Evolutionary conservation across 2,113 vertebrate genomes (phyloP).

Genomic region (Tetrax tetrax): DNA sequence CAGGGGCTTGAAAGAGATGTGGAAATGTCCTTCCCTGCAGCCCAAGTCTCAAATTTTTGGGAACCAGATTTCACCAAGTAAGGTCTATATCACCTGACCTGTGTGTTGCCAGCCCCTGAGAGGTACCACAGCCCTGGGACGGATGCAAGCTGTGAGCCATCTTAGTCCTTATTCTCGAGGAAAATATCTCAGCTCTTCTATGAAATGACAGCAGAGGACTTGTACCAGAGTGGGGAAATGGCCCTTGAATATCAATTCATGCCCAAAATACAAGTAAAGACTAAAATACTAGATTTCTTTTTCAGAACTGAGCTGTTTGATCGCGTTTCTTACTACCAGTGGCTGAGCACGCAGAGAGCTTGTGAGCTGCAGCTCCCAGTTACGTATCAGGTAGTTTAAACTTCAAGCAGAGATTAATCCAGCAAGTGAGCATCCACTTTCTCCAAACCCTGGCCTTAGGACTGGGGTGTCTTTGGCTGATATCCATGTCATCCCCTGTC

Average conservation of each 20-base stretch:
- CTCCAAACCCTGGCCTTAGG: neutral
- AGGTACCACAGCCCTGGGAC: neutral
- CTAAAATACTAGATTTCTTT: neutral
- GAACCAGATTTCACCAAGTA: neutral
- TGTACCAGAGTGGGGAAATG: neutral
- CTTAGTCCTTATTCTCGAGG: neutral
- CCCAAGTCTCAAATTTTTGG: neutral
- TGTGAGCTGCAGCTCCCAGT: neutral
- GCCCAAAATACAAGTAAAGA: neutral
- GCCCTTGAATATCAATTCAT: neutral
- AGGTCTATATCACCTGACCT: neutral
- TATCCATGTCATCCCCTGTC: neutral
- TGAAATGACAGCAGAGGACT: neutral
- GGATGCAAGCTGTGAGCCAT: neutral
- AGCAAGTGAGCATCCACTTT: neutral
- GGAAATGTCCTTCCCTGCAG: neutral
- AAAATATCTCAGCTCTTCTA: neutral
- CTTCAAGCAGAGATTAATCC: neutral
- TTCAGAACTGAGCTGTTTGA: neutral
- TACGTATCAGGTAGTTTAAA: neutral
- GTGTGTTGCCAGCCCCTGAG: neutral
- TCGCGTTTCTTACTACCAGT: fast-evolving
- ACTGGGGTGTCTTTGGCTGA: neutral
- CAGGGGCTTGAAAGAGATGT: neutral
- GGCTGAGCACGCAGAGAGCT: neutral